phyloP scores from a whole-genome alignment of 2,113 vertebrate species.

The Todiramphus saurophagus region DNA sequence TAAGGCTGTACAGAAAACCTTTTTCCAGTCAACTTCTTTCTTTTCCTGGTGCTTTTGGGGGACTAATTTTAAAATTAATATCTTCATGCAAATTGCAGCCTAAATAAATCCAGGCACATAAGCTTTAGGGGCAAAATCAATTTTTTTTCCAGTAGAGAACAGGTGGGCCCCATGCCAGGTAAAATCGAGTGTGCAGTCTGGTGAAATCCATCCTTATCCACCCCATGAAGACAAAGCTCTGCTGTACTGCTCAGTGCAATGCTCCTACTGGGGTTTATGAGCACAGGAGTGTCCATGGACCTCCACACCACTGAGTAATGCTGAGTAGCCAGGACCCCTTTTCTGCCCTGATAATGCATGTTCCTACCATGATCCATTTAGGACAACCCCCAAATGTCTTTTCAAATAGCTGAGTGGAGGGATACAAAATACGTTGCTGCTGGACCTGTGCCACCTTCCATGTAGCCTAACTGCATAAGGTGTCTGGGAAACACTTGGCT shows the following conservation, averaged over 20 bases:
- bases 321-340: not conserved
- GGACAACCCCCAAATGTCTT: not conserved
- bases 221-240: not conserved
- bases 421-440: not conserved
- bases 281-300: not conserved
- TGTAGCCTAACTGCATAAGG: not conserved
- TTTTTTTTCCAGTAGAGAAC: not conserved
- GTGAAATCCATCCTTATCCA: not conserved
- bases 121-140: conserved; percentile 27
- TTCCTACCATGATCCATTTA: not conserved
- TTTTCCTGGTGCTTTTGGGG: conserved; percentile 18
- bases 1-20: conserved; percentile 17
- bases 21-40: not conserved
- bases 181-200: not conserved
- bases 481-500: not conserved
- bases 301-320: not conserved
- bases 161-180: not conserved
- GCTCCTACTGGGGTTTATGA: not conserved
- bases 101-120: conserved; percentile 45
- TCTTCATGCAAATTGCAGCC: conserved; percentile 35
- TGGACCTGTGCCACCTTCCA: not conserved
- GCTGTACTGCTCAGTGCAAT: not conserved
- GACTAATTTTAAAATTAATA: not conserved
- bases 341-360: not conserved
- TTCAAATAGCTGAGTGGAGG: not conserved